Base-by-base conservation (phyloP, 2,888 invertebrate genomes). In the Hyposoter didymator region DNA sequence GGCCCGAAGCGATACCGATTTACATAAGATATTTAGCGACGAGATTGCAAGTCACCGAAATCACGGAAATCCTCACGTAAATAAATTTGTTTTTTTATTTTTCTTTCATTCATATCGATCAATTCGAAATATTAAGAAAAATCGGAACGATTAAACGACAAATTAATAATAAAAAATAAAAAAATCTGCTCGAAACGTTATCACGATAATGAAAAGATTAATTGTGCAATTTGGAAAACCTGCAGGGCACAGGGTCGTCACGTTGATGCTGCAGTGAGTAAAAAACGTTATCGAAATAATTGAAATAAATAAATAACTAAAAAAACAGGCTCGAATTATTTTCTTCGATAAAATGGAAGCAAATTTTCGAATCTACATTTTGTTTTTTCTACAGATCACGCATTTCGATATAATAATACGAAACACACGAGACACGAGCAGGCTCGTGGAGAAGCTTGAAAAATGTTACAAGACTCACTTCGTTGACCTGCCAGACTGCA, bases 21-120 rank as follows among this genome's bases (percentile, higher is more conserved):
- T 98, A 97, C 91, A 95, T 96, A 12, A 95, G 96, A 89, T 97
- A 97, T 92, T 93, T 98, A n/a, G 95, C 96, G 12, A 95, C 94
- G 8, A 96, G 96, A 88, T 95, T 96, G 86, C 96, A 96, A 87
- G 95, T 96, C 45, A 95, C 95, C 14, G 97, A 97, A 91, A 95
- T 97, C 2, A 95, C 96, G 2, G 97, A 97, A 93, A 93, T 97
- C 78, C 94, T 97, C 74, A 78, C 49, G 67, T 74, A 52, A 59
- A 73, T 52, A 49, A 73, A 19, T 78, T 39, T 28, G 55, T 14
- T 22, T 32, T 10, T 17, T 69, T 45, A 6, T 43, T 8, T 19
- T 5, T 39, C 10, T 39, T 52, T 22, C 1, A 59, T 28, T 59
- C n/a, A n/a, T 59, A 12, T 28, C 1, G 2, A 52, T 52, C 8